A percentile compares a stretch with the other conserved stretches of the same genome.
Conservation (phyloP, 2,888 invertebrate species). For the Conops quadrifasciatus region DNA sequence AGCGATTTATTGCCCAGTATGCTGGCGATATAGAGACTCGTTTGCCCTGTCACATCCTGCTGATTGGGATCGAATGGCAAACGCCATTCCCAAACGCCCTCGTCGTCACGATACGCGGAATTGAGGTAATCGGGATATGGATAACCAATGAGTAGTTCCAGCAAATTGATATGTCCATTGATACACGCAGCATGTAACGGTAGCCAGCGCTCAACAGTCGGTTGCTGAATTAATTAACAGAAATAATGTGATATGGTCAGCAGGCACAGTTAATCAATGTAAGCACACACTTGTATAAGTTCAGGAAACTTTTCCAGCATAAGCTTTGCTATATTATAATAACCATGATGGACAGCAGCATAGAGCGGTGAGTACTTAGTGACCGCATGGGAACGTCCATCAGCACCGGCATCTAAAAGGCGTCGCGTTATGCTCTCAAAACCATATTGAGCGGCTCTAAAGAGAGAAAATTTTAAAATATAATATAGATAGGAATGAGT, state of each 20-base stretch:
- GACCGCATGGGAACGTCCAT: conserved; percentile 87
- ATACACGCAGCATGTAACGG: conserved; percentile 93
- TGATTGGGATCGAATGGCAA: conserved; percentile 94
- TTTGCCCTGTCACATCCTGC: conserved; percentile 89
- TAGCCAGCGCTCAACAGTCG: conserved; percentile 91
- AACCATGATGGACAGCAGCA: conserved; percentile 88
- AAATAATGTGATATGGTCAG: background rate
- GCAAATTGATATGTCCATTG: conserved; percentile 81
- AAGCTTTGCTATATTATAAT: conserved; percentile 77
- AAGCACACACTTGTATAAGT: conserved; percentile 78
- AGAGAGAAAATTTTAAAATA: too few relatives aligned
- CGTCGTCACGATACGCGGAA: conserved; percentile 74
- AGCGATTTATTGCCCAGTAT: conserved; percentile 82
- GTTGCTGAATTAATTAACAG: conserved; percentile 68
- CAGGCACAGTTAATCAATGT: background rate
- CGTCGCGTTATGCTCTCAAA: conserved; percentile 79
- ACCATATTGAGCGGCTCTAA: conserved; percentile 87
- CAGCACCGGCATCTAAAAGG: conserved; percentile 83
- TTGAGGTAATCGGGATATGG: conserved; percentile 79
- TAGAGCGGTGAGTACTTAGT: conserved; percentile 94
- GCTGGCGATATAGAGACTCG: conserved; percentile 88
- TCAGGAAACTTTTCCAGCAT: conserved; percentile 85
- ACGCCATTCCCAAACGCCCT: conserved; percentile 82
- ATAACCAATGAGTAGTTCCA: conserved; percentile 81
- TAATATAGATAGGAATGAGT: too few relatives aligned